These are phyloP conservation scores for Pangasius larnaudii DNA, from an alignment of 2,797 vertebrate species.

Conservation along the genomic window DNA sequence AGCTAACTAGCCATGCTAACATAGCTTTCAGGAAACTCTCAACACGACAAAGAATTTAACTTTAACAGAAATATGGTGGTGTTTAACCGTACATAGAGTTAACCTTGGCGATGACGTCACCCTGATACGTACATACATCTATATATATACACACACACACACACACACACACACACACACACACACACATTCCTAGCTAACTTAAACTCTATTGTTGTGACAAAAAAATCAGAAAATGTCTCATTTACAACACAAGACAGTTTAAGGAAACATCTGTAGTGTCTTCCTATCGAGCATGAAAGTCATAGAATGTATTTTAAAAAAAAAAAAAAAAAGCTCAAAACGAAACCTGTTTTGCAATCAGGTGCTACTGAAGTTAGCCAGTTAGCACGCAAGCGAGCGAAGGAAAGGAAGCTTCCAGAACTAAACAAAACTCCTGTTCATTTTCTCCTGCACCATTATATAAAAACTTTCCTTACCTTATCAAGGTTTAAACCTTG, in stretches of 20 bases:
- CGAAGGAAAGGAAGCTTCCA: neutral
- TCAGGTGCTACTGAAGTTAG: constrained; percentile 4
- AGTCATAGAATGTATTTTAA: neutral
- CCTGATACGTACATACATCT: no score
- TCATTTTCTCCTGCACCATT: neutral
- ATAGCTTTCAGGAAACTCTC: neutral
- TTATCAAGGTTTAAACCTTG: constrained; percentile 46
- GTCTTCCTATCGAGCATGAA: no score
- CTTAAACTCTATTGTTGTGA: neutral
- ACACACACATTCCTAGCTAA: neutral
- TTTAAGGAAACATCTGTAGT: neutral
- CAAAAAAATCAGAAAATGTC: accelerated
- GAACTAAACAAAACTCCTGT: neutral
- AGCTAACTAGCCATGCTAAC: constrained; percentile 34
- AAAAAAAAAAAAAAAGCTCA: neutral
- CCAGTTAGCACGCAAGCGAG: constrained; percentile 2
- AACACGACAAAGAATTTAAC: neutral
- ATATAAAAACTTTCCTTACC: constrained; percentile 67
- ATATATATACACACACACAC: neutral
- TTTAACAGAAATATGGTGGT: neutral
- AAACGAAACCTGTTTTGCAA: constrained; percentile 9
- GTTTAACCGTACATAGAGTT: neutral
- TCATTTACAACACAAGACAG: neutral
- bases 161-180: neutral
- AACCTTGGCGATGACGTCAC: neutral